Percentiles rank a stretch among this genome's conserved stretches.
Evolutionary conservation across 2,888 invertebrate species (phyloP).

Genomic region (Charanyca ferruginea): DNA sequence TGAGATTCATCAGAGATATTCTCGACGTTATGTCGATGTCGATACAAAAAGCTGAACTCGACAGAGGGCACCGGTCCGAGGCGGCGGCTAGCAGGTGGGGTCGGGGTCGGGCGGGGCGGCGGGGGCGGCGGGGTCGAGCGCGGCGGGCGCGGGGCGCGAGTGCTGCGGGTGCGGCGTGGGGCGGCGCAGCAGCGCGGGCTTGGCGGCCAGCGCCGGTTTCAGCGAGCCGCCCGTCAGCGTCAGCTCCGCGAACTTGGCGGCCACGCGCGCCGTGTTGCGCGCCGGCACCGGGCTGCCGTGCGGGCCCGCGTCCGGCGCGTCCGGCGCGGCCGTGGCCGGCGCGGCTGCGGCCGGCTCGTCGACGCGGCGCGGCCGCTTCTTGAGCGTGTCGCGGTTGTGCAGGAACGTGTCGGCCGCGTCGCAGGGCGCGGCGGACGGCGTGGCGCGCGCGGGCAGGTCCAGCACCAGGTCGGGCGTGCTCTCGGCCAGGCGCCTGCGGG

Average conservation of each 20-base stretch:
- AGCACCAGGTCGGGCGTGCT: slow-evolving; percentile 95
- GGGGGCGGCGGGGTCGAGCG: slow-evolving; percentile 8
- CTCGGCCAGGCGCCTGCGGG: slow-evolving; percentile 85
- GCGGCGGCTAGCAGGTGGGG: slow-evolving; percentile 22
- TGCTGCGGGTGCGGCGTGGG: slow-evolving; percentile 82
- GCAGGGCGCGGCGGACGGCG: slow-evolving; percentile 68
- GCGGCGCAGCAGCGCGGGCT: slow-evolving; percentile 94
- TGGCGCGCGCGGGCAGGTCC: slow-evolving; percentile 93
- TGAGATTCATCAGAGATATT: slow-evolving; percentile 1
- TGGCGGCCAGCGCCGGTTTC: slow-evolving; percentile 95
- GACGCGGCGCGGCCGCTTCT: slow-evolving; percentile 67
- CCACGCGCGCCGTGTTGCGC: slow-evolving; percentile 92
- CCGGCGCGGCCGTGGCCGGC: slow-evolving; percentile 55
- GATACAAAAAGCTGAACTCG: neutral
- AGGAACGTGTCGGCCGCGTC: slow-evolving; percentile 81
- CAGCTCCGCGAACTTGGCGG: slow-evolving; percentile 92
- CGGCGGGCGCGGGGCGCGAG: slow-evolving; percentile 38
- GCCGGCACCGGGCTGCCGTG: slow-evolving; percentile 90
- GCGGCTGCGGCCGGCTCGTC: slow-evolving; percentile 74
- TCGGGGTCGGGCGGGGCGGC: slow-evolving; percentile 21
- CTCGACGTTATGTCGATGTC: neutral
- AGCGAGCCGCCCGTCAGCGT: slow-evolving; percentile 92
- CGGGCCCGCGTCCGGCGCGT: slow-evolving; percentile 77
- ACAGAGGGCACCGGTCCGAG: neutral
- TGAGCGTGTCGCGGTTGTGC: slow-evolving; percentile 83